phyloP scores from a whole-genome alignment of 2,888 invertebrate genomes.

The Oasisia sp. region DNA sequence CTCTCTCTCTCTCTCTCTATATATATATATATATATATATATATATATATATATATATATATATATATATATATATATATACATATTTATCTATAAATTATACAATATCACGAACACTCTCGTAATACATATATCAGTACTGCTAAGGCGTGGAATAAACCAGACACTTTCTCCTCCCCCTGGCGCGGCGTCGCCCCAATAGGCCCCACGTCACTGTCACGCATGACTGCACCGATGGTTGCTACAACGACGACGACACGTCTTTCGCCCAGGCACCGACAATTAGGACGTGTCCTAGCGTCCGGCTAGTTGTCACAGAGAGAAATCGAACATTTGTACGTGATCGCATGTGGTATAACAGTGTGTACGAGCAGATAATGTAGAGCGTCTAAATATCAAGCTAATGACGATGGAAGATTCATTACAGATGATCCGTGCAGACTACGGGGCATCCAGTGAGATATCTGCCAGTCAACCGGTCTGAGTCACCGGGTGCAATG shows the following conservation, averaged over 20 bases:
- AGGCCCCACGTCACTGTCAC: background rate
- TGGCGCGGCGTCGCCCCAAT: background rate
- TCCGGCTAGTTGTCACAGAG: background rate
- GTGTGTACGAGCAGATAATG: background rate
- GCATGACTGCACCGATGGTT: background rate
- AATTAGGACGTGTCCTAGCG: background rate
- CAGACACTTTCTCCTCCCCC: background rate
- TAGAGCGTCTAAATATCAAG: background rate
- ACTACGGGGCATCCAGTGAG: background rate
- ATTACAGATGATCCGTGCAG: background rate
- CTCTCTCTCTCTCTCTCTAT: too few species aligned
- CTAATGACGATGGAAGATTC: background rate
- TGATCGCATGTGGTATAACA: background rate
- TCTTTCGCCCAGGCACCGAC: background rate
- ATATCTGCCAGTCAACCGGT: background rate
- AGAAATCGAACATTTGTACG: background rate
- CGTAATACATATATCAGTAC: too few species aligned
- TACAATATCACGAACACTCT: too few species aligned
- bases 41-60: too few species aligned
- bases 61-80: too few species aligned
- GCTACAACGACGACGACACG: background rate
- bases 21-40: too few species aligned
- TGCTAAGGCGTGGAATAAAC: background rate
- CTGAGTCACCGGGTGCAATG: background rate
- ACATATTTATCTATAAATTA: too few species aligned